These are phyloP conservation scores for Xyrichtys novacula DNA, from an alignment of 2,797 vertebrate species.

Conservation along the genomic window DNA sequence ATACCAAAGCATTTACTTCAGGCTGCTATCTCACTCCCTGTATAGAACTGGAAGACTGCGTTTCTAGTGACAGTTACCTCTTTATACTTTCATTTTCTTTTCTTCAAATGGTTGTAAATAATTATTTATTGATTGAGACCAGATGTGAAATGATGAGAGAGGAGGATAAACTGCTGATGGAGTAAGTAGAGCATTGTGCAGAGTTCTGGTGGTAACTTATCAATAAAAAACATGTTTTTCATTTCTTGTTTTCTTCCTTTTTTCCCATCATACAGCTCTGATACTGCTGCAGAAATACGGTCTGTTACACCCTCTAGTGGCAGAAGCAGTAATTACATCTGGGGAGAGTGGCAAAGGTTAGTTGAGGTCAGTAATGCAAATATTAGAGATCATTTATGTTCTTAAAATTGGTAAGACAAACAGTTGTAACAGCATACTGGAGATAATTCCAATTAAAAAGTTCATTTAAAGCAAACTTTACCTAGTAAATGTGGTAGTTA, in stretches of 20 bases:
- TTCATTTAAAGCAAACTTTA: no score
- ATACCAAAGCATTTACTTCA: conserved; percentile 69
- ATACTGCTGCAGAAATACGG: conserved; percentile 13
- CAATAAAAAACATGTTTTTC: conserved; percentile 62
- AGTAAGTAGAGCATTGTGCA: conserved; percentile 21
- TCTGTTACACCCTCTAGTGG: conserved; percentile 58
- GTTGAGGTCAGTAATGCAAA: neutral
- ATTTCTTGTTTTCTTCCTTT: neutral
- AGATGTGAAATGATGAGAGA: conserved; percentile 55
- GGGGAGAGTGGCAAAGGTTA: neutral
- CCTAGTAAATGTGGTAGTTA: no score
- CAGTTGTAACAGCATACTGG: no score
- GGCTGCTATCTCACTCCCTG: conserved; percentile 68
- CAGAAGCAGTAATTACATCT: neutral
- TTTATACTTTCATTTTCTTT: conserved; percentile 69
- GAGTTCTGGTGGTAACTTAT: conserved; percentile 61
- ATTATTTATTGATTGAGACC: conserved; percentile 92
- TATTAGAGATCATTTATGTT: neutral
- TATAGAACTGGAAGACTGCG: conserved; percentile 55
- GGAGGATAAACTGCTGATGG: conserved; percentile 35
- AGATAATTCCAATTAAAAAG: no score
- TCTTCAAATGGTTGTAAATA: conserved; percentile 93
- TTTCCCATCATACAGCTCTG: neutral
- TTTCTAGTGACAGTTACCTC: conserved; percentile 63
- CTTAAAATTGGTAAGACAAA: no score